Conservation (phyloP, 92 coral and sea anemone genomes). For the Chrysogorgia sp. region DNA sequence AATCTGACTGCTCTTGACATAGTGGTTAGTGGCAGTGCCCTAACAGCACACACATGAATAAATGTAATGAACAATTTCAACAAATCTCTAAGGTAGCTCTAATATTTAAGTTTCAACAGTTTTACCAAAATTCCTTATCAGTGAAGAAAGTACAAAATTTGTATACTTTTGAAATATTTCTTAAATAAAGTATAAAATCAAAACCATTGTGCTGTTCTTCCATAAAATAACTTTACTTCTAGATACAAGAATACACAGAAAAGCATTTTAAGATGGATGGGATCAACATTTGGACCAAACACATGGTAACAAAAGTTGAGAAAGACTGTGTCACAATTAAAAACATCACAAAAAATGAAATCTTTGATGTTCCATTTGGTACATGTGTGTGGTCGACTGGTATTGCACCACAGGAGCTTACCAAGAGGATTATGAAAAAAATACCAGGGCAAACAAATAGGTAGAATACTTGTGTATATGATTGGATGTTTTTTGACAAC, state of each 20-base stretch:
- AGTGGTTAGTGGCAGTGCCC: no score
- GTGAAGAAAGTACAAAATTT: no score
- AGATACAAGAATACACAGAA: slow-evolving; percentile 40
- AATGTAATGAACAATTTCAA: no score
- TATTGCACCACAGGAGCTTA: slow-evolving; percentile 37
- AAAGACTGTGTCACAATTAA: slow-evolving; percentile 32
- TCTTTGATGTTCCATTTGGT: slow-evolving; percentile 31
- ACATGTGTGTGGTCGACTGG: slow-evolving; percentile 49
- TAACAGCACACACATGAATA: no score
- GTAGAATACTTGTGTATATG: not conserved
- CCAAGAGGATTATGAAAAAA: slow-evolving; percentile 43
- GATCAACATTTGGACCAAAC: slow-evolving; percentile 44
- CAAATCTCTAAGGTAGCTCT: no score
- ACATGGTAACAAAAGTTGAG: slow-evolving; percentile 45
- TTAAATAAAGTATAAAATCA: no score
- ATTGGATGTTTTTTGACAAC: not conserved
- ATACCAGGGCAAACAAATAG: slow-evolving; percentile 43
- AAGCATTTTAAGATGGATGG: slow-evolving; percentile 45
- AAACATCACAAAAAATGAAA: slow-evolving; percentile 27
- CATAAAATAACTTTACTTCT: not conserved
- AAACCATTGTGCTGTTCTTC: no score
- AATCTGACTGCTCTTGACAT: no score
- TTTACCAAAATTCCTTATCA: no score
- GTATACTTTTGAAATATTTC: no score
- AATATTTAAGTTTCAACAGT: no score